Evolutionary conservation across 2,113 vertebrate genomes (phyloP).

Genomic region (Dendropsophus ebraccatus): DNA sequence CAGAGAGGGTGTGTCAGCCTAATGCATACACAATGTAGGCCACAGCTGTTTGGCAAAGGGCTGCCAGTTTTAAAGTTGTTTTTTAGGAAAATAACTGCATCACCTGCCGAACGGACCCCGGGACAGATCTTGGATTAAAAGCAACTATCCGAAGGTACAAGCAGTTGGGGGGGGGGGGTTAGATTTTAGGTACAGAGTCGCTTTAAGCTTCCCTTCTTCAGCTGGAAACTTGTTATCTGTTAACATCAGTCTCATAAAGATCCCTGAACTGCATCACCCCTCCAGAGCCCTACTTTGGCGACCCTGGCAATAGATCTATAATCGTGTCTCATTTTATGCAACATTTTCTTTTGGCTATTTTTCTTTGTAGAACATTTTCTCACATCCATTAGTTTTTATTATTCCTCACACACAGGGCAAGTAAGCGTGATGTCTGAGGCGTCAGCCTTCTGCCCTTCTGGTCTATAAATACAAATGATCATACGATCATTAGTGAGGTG

Average conservation of each 20-base stretch:
- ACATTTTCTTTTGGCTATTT: neutral
- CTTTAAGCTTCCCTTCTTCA: no score
- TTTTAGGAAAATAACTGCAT: no score
- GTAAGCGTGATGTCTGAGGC: neutral
- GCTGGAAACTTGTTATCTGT: no score
- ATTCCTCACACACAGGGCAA: neutral
- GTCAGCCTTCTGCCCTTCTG: neutral
- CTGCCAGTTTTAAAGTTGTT: no score
- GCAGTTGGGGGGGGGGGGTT: no score
- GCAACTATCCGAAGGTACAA: no score
- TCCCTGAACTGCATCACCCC: neutral
- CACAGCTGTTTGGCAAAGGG: no score
- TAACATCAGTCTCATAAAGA: neutral
- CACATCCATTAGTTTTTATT: neutral
- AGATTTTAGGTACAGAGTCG: no score
- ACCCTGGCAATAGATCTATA: neutral
- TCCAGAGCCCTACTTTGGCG: neutral
- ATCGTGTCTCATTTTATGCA: neutral
- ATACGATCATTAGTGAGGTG: constrained; percentile 2
- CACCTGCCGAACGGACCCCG: no score
- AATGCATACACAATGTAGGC: no score
- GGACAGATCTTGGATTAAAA: no score
- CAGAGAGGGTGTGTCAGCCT: no score
- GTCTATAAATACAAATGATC: neutral
- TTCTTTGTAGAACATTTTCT: neutral